Conservation (phyloP, 2,113 vertebrate genomes). For the Eolophus roseicapilla region DNA sequence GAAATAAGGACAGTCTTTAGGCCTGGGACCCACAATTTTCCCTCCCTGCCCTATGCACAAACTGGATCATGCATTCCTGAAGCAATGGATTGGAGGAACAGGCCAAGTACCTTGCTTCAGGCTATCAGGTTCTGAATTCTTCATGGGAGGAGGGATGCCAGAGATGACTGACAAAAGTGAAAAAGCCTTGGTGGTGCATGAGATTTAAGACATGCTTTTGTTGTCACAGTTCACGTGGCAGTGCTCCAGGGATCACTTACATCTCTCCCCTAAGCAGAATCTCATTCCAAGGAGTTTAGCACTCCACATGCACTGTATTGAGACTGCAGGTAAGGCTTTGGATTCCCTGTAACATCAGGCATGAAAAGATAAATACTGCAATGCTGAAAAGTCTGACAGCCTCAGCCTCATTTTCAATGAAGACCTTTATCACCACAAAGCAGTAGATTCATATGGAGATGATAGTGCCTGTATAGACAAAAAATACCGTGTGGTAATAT, state of each 20-base stretch:
- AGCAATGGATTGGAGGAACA: background rate
- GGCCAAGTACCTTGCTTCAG: background rate
- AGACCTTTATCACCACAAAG: background rate
- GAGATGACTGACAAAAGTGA: background rate
- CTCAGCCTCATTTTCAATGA: background rate
- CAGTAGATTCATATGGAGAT: background rate
- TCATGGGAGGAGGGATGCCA: background rate
- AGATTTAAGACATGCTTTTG: background rate
- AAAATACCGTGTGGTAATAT: background rate
- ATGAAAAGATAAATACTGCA: background rate
- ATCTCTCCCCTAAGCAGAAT: background rate
- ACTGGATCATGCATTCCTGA: background rate
- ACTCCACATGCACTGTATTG: accelerated
- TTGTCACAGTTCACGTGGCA: background rate
- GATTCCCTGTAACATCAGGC: background rate
- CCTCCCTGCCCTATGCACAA: background rate
- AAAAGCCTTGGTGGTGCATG: background rate
- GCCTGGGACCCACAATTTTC: background rate
- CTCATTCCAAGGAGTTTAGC: background rate
- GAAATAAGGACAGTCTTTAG: background rate
- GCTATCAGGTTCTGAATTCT: background rate
- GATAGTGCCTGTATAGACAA: background rate
- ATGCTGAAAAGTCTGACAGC: background rate
- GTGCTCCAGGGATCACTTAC: background rate
- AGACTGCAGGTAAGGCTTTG: background rate